Base-by-base conservation (phyloP, 2,888 invertebrate species). In the Myopa testacea region DNA sequence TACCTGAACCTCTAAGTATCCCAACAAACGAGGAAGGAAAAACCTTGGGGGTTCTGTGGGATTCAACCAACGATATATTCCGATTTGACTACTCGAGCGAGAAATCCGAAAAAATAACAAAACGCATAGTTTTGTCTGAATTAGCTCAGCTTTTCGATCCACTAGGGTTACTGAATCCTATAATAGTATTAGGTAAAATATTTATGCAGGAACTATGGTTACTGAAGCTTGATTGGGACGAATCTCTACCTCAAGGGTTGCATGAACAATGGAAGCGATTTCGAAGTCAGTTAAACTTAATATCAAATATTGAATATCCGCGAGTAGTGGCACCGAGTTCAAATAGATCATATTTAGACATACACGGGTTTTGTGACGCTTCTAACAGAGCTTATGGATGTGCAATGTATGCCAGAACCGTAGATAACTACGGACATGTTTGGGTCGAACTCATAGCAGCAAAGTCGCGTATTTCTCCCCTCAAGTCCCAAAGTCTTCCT, bases 381-480 rank as follows among this genome's bases (percentile, higher is more conserved):
- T 78, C 75, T n/a, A 74, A 74, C 40, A 62, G 16, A 26, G 76
- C 79, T 50, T 79, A 76, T 52, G 79, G 76, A 14, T 63, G 74
- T 55, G 72, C 74, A 37, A 74, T 74, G 65, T 80, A 76, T 45
- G 55, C 73, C 37, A 70, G 76, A 76, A 62, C 70, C 6, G 37
- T 74, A 38, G 52, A 74, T 40, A 14, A 19, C 12, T 10, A 0
- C 7, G 67, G 74, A 34, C 14, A 76, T 34, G 50, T 78, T 62
- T 70, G 16, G n/a, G 68, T 79, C 16, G 60, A 67, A n/a, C 45
- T 79, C 10, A 19, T 79, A 19, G 72, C 78, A 10, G 75, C 76
- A 37, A 78, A 77, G 40, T 76, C 80, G 10, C 62, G 26, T 26
- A 26, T 26, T 26, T 26, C 2, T 26, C 26, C 26, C 26, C 26